A percentile compares a stretch with the other conserved stretches of the same genome.
These are phyloP conservation scores for Protonibea diacanthus DNA, from an alignment of 2,797 vertebrate genomes.

Conservation along the genomic window DNA sequence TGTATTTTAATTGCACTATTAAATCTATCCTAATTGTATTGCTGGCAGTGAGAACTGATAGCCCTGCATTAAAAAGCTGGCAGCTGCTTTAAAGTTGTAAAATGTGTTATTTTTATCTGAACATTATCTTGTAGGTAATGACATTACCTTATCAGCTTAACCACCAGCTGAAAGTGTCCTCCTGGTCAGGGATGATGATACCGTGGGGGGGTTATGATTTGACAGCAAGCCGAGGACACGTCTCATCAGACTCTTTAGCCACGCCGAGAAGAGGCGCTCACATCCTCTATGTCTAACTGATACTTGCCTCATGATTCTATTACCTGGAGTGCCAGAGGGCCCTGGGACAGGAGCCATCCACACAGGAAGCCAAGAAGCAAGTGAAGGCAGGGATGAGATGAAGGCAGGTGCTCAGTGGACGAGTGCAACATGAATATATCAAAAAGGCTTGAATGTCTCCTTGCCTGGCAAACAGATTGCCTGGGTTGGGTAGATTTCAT, in stretches of 20 bases:
- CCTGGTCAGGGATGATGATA: slow-evolving; percentile 55
- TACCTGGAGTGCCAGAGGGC: slow-evolving; percentile 66
- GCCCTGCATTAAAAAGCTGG: slow-evolving; percentile 43
- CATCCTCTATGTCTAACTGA: slow-evolving; percentile 68
- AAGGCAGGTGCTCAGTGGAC: slow-evolving; percentile 64
- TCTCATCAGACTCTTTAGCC: slow-evolving; percentile 66
- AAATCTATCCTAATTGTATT: slow-evolving; percentile 53
- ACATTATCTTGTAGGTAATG: slow-evolving; percentile 46
- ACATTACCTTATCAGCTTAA: slow-evolving; percentile 53
- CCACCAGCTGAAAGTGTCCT: slow-evolving; percentile 37
- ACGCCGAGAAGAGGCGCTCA: slow-evolving; percentile 60
- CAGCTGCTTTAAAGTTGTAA: slow-evolving; percentile 41
- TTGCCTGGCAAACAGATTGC: slow-evolving; percentile 74
- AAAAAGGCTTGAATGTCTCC: slow-evolving; percentile 70
- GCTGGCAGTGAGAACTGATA: slow-evolving; percentile 36
- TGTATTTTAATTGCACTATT: slow-evolving; percentile 66
- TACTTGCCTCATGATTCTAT: slow-evolving; percentile 71
- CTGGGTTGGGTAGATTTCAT: slow-evolving; percentile 73
- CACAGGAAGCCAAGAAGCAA: slow-evolving; percentile 69
- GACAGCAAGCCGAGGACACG: slow-evolving; percentile 52
- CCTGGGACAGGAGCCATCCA: slow-evolving; percentile 66
- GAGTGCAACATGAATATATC: slow-evolving; percentile 72
- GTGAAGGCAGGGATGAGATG: slow-evolving; percentile 67
- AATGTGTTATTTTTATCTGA: slow-evolving; percentile 32
- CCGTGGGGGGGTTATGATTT: slow-evolving; percentile 42